These are phyloP conservation scores for Parazoanthus darwini DNA, from an alignment of 92 coral and sea anemone species.

Conservation along the genomic window DNA sequence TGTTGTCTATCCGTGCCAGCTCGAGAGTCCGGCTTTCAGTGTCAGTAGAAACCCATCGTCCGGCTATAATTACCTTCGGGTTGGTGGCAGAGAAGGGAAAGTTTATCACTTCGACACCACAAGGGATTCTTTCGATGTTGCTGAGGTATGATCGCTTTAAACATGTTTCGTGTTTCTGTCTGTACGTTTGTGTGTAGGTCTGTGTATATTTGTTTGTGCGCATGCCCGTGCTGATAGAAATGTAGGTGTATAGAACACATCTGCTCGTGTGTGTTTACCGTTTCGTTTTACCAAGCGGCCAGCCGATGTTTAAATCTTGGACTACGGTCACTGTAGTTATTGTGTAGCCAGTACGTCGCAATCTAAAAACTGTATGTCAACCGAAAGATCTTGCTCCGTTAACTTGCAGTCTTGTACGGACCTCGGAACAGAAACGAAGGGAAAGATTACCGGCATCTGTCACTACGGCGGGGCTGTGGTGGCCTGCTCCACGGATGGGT, in stretches of 20 bases:
- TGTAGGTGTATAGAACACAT: too few species aligned
- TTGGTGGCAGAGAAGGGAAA: constrained; percentile 85
- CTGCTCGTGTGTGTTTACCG: too few species aligned
- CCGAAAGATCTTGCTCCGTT: background rate
- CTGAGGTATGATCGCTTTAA: constrained; percentile 39
- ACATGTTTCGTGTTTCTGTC: background rate
- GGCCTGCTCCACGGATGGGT: constrained; percentile 73
- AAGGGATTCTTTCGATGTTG: constrained; percentile 62
- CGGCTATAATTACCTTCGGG: constrained; percentile 89
- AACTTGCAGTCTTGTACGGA: constrained; percentile 63
- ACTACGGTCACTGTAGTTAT: background rate
- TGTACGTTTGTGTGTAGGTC: background rate
- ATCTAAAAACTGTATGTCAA: background rate
- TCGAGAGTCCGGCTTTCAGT: constrained; percentile 78
- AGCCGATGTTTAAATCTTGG: too few species aligned
- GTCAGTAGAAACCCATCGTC: constrained; percentile 65
- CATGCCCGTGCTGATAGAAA: too few species aligned
- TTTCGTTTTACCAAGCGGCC: too few species aligned
- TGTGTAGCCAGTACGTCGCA: background rate
- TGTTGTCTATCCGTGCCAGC: constrained; percentile 38
- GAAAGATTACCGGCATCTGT: constrained; percentile 79
- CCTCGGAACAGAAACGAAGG: constrained; percentile 50
- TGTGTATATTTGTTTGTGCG: too few species aligned
- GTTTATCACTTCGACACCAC: constrained; percentile 73
- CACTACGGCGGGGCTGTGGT: constrained; percentile 87